A percentile compares a stretch with the other conserved stretches of the same genome.
Conservation (phyloP, 2,113 vertebrate species). For the Dicaeum eximium region DNA sequence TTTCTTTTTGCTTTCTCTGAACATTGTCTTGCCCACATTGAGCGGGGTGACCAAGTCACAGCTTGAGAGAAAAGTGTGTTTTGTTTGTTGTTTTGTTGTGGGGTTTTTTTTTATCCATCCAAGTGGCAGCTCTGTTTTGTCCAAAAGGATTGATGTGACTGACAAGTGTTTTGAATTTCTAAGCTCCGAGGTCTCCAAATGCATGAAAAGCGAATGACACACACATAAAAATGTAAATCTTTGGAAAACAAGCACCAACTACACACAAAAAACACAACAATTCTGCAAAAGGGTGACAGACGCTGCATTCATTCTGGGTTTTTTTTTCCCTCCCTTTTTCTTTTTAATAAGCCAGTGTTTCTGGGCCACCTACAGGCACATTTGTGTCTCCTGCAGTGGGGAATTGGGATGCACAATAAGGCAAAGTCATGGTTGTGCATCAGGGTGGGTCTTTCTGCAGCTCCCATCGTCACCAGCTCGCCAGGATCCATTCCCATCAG, state of each 20-base stretch:
- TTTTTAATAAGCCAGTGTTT: conserved; percentile 18
- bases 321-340: neutral
- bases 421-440: neutral
- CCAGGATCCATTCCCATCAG: neutral
- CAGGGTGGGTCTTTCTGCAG: neutral
- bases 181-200: conserved; percentile 10
- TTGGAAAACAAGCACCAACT: conserved; percentile 15
- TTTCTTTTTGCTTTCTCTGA: conserved; percentile 14
- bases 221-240: conserved; percentile 54
- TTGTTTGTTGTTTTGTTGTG: conserved; percentile 43
- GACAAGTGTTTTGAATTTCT: conserved; percentile 58
- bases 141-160: conserved; percentile 26
- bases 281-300: conserved; percentile 39
- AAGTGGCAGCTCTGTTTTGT: conserved; percentile 38
- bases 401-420: neutral
- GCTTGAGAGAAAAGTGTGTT: conserved; percentile 46
- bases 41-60: conserved; percentile 15
- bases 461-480: accelerated
- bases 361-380: conserved; percentile 50
- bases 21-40: neutral
- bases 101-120: neutral
- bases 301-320: neutral
- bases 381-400: neutral
- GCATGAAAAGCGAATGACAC: conserved; percentile 35
- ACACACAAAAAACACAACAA: neutral